Evolutionary conservation across 2,888 invertebrate species (phyloP).

Genomic region (Lypha dubia): DNA sequence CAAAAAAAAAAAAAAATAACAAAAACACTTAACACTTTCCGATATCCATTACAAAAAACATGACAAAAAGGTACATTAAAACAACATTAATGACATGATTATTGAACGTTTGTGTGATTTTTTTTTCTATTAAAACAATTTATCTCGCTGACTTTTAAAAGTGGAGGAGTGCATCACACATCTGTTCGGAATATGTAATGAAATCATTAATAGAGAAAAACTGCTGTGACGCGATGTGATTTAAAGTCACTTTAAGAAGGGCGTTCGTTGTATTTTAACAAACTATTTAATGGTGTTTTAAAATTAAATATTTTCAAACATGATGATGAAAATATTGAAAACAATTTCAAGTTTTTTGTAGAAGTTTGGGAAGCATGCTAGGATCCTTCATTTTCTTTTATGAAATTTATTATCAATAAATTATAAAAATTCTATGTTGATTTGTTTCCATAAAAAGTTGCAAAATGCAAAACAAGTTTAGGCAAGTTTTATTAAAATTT

Average conservation of each 20-base stretch:
- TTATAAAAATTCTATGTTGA: no score
- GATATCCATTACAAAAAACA: conserved; percentile 30
- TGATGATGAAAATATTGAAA: no score
- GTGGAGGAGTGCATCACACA: conserved; percentile 67
- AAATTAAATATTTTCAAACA: conserved; percentile 29
- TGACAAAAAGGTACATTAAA: conserved; percentile 36
- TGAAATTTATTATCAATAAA: no score
- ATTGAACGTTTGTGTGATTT: conserved; percentile 45
- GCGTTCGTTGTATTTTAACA: conserved; percentile 42
- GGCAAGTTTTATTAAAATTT: no score
- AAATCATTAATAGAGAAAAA: conserved; percentile 54
- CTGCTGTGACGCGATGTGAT: not conserved
- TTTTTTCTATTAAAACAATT: not conserved
- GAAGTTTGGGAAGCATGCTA: no score
- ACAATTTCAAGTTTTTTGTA: no score
- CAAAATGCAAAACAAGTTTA: no score
- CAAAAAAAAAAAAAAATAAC: no score
- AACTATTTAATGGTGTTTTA: conserved; percentile 46
- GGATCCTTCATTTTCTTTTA: no score
- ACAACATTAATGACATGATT: conserved; percentile 62
- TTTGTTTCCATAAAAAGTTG: no score
- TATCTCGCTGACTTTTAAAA: not conserved
- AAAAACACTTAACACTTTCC: conserved; percentile 75
- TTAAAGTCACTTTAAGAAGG: conserved; percentile 7
- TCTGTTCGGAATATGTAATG: conserved; percentile 58